Conservation (phyloP, 1,140 invertebrate species). For the Dreissena polymorpha region DNA sequence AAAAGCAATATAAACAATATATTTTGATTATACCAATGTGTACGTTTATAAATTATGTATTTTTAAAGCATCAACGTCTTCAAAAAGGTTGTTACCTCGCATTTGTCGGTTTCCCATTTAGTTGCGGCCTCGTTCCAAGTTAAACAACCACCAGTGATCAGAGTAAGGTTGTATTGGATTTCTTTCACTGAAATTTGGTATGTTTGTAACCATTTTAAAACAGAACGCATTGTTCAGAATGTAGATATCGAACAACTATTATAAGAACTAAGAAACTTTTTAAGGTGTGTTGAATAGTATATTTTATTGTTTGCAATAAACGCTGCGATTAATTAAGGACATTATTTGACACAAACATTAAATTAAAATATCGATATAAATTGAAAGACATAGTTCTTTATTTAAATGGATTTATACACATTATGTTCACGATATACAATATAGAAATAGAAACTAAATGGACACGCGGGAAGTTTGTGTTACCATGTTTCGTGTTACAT, state of each 20-base stretch:
- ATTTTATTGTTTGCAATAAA: background rate
- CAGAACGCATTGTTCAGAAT: background rate
- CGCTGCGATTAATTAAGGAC: background rate
- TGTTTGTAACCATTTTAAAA: too few relatives aligned
- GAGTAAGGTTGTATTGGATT: slow-evolving; percentile 34
- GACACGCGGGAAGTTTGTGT: too few relatives aligned
- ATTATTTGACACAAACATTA: background rate
- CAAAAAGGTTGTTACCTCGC: background rate
- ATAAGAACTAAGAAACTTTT: background rate
- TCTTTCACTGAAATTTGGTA: slow-evolving; percentile 13
- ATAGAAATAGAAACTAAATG: too few relatives aligned
- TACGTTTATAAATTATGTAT: too few relatives aligned
- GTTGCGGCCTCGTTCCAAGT: slow-evolving; percentile 29
- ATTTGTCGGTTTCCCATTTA: slow-evolving; percentile 50
- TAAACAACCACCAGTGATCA: slow-evolving; percentile 39
- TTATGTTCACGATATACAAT: too few relatives aligned
- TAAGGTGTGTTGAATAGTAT: background rate
- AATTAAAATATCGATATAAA: too few relatives aligned
- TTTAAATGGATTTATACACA: too few relatives aligned
- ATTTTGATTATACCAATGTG: too few relatives aligned
- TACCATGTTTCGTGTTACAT: too few relatives aligned
- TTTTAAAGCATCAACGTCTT: too few relatives aligned
- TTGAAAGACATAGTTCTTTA: too few relatives aligned
- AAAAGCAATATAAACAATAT: too few relatives aligned
- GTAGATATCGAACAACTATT: background rate